phyloP scores from a whole-genome alignment of 2,888 invertebrate species.

The Priocnemis perturbator region DNA sequence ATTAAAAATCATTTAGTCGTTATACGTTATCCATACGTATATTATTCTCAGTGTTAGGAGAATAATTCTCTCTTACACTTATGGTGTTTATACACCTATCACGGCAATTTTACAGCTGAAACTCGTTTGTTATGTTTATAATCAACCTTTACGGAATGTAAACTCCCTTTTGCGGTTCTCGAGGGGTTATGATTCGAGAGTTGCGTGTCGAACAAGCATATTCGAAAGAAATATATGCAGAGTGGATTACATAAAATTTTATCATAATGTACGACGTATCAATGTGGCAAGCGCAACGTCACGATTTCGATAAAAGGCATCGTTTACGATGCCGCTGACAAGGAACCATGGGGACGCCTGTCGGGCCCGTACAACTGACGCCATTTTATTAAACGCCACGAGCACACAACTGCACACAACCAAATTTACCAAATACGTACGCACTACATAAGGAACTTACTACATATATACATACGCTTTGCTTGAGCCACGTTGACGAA shows the following conservation, averaged over 20 bases:
- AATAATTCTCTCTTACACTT: no score
- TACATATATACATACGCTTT: no score
- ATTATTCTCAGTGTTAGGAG: no score
- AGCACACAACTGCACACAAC: no score
- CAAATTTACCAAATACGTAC: no score
- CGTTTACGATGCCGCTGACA: neutral
- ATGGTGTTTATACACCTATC: no score
- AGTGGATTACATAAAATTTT: constrained; percentile 21
- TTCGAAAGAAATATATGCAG: neutral
- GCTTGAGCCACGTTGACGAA: neutral
- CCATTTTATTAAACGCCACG: constrained; percentile 35
- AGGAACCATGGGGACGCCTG: constrained; percentile 17
- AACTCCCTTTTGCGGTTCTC: neutral
- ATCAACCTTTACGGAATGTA: neutral
- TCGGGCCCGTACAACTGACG: constrained; percentile 17
- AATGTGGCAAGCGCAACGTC: constrained; percentile 31
- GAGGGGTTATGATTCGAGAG: constrained; percentile 40
- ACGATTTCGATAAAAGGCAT: constrained; percentile 37
- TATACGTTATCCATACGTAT: no score
- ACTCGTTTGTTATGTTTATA: no score
- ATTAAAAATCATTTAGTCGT: no score
- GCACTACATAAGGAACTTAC: no score
- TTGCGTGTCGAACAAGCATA: neutral
- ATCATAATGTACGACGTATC: constrained; percentile 36
- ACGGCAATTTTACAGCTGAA: no score